phyloP scores from a whole-genome alignment of 1,140 invertebrate genomes.

The Colletes gigas region DNA sequence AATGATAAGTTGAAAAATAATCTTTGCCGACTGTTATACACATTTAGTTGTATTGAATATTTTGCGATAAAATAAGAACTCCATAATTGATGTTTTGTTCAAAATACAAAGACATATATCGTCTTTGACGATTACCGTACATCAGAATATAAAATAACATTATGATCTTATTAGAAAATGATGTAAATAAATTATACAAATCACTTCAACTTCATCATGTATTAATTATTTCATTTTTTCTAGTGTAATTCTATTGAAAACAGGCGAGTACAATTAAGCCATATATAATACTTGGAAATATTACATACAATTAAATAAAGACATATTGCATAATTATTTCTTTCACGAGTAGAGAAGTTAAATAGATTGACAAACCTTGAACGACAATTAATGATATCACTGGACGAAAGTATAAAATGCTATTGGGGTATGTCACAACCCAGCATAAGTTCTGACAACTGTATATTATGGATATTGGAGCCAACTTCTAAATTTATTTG shows the following conservation, averaged over 20 bases:
- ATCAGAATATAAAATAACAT: background rate
- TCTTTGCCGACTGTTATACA: too few species aligned
- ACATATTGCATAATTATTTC: background rate
- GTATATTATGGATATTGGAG: slow-evolving; percentile 25
- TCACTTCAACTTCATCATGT: background rate
- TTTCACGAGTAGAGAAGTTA: background rate
- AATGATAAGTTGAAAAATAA: background rate
- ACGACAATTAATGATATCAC: background rate
- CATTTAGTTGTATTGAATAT: background rate
- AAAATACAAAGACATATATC: background rate
- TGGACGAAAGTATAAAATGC: slow-evolving; percentile 15
- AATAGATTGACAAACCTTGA: background rate
- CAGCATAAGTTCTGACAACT: slow-evolving; percentile 44
- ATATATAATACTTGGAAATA: background rate
- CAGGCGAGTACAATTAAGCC: background rate
- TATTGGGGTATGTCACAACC: slow-evolving; percentile 35
- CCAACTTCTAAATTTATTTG: background rate
- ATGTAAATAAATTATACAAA: background rate
- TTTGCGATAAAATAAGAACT: too few species aligned
- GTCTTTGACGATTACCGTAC: background rate
- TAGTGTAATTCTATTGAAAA: background rate
- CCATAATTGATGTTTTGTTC: background rate
- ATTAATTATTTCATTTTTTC: background rate
- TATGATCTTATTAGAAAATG: background rate
- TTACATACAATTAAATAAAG: too few species aligned